A percentile compares a stretch with the other conserved stretches of the same genome.
phyloP scores from a whole-genome alignment of 2,888 invertebrate genomes.

The Parnassius mnemosyne region DNA sequence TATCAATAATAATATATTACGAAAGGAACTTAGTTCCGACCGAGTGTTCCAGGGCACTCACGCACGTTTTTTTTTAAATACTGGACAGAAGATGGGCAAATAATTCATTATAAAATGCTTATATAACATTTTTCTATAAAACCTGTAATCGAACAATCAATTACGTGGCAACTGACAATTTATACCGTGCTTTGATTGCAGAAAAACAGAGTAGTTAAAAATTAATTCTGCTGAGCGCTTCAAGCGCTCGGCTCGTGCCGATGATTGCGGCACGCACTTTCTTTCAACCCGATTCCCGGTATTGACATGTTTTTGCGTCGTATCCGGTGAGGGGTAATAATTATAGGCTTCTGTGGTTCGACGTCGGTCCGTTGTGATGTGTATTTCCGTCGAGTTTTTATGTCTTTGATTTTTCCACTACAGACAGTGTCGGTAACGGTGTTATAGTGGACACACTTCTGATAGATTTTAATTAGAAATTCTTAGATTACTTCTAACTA shows the following conservation, averaged over 20 bases:
- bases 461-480: neutral
- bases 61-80: too few species aligned
- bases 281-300: slow-evolving; percentile 8
- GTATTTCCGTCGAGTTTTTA: slow-evolving; percentile 19
- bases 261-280: slow-evolving; percentile 11
- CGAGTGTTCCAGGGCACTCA: too few species aligned
- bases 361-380: slow-evolving; percentile 12
- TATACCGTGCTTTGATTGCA: slow-evolving; percentile 6
- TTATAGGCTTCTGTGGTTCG: slow-evolving; percentile 9
- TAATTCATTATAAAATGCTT: neutral
- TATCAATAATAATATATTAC: too few species aligned
- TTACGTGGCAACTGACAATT: slow-evolving; percentile 2
- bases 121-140: neutral
- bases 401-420: slow-evolving; percentile 10
- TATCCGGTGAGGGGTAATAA: slow-evolving; percentile 20
- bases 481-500: too few species aligned
- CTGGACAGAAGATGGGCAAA: too few species aligned
- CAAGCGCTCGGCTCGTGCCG: slow-evolving; percentile 19
- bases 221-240: slow-evolving; percentile 15
- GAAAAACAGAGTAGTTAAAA: slow-evolving; percentile 17
- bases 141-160: slow-evolving; percentile 9
- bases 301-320: slow-evolving; percentile 17
- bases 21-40: too few species aligned
- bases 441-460: neutral
- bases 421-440: slow-evolving; percentile 4